A percentile compares a stretch with the other conserved stretches of the same genome.
These are phyloP conservation scores for Hiodon alosoides DNA, from an alignment of 2,113 vertebrate species.

Conservation along the genomic window DNA sequence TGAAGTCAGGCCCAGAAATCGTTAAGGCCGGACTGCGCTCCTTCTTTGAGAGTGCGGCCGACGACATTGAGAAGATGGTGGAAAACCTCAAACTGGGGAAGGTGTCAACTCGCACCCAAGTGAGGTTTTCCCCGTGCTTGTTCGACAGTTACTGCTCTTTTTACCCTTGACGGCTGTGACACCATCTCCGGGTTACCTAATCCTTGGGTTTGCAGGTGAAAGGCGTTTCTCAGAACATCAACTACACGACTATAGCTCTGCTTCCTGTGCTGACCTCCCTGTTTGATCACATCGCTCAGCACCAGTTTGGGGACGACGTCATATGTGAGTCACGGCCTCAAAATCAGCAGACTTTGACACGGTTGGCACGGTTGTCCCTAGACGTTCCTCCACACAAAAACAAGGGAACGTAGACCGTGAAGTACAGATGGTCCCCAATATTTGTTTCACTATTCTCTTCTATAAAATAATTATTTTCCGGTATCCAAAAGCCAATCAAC, in stretches of 20 bases:
- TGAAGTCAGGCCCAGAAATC: slow-evolving; percentile 93
- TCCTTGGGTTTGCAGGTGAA: slow-evolving; percentile 67
- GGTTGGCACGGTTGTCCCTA: no score
- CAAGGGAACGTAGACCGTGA: no score
- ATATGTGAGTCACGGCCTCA: slow-evolving; percentile 63
- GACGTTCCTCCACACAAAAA: no score
- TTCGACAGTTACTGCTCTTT: not conserved
- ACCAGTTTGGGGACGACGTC: slow-evolving; percentile 89
- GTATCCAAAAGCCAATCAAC: no score
- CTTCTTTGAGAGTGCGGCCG: slow-evolving; percentile 86
- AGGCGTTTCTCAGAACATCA: slow-evolving; percentile 89
- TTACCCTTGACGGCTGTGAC: not conserved
- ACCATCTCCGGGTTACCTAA: no score
- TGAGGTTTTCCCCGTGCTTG: slow-evolving; percentile 19
- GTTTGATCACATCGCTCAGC: slow-evolving; percentile 89
- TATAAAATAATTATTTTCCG: not conserved
- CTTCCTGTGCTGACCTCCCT: slow-evolving; percentile 87
- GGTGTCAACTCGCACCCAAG: slow-evolving; percentile 80
- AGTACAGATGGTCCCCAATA: no score
- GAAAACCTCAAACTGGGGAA: slow-evolving; percentile 88
- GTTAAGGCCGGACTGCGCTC: slow-evolving; percentile 89
- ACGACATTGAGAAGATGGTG: slow-evolving; percentile 93
- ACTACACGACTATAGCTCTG: slow-evolving; percentile 87
- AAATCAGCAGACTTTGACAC: not conserved
- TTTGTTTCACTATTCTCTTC: not conserved